phyloP scores from a whole-genome alignment of 2,113 vertebrate genomes.

The Oostethus manadensis region DNA sequence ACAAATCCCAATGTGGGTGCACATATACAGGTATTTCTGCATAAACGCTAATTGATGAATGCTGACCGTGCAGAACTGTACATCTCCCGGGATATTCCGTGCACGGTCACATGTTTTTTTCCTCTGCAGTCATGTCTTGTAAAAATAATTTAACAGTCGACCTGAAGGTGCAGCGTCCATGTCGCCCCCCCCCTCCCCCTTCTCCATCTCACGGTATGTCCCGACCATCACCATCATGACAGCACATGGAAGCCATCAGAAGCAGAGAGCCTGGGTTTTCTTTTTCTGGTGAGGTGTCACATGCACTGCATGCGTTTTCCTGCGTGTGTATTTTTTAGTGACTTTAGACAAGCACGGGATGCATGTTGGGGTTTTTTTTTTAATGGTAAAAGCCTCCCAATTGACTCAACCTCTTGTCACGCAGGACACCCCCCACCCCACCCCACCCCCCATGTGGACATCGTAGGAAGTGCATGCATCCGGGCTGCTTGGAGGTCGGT shows the following conservation, averaged over 20 bases:
- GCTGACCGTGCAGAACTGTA: slow-evolving; percentile 24
- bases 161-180: slow-evolving; percentile 65
- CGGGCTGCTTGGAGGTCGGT: not conserved
- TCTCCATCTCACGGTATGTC: not conserved
- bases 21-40: too few relatives aligned
- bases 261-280: slow-evolving; percentile 7
- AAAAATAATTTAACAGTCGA: slow-evolving; percentile 72
- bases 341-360: not conserved
- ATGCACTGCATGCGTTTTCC: not conserved
- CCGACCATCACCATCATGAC: not conserved
- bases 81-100: slow-evolving; percentile 30
- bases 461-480: slow-evolving; percentile 46
- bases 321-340: not conserved
- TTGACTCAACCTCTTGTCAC: not conserved
- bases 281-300: not conserved
- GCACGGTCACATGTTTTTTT: slow-evolving; percentile 69
- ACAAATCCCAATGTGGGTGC: too few relatives aligned
- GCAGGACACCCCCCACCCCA: too few relatives aligned
- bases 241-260: slow-evolving; percentile 6
- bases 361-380: not conserved
- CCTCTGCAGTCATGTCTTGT: slow-evolving; percentile 65
- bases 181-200: slow-evolving; percentile 22
- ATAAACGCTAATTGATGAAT: not conserved
- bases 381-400: not conserved
- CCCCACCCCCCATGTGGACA: slow-evolving; percentile 74